phyloP scores from a whole-genome alignment of 2,888 invertebrate species.

The Caradrina kadenii region DNA sequence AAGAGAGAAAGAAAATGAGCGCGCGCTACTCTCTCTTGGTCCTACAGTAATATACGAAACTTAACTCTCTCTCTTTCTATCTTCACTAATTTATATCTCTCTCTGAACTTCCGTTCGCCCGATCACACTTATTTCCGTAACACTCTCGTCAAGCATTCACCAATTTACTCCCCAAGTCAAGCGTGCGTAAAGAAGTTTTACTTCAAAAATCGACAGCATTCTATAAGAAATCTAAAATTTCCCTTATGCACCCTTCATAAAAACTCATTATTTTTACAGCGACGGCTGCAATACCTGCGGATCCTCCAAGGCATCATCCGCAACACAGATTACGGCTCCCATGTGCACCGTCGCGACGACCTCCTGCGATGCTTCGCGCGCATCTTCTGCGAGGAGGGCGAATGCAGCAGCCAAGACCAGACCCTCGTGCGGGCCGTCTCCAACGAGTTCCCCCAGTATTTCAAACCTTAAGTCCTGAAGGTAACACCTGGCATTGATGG shows the following conservation, averaged over 20 bases:
- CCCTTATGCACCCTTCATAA: not conserved
- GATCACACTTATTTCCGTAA: too few species aligned
- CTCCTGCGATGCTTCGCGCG: conserved; percentile 96
- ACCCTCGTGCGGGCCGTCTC: conserved; percentile 94
- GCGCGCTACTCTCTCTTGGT: too few species aligned
- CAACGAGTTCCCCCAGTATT: conserved; percentile 95
- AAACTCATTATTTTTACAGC: conserved; percentile 81
- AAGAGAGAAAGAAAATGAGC: too few species aligned
- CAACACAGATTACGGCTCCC: conserved; percentile 95
- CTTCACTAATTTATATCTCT: too few species aligned
- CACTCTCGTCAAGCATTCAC: too few species aligned
- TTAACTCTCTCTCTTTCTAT: too few species aligned
- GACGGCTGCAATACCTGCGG: conserved; percentile 94
- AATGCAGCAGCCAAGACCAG: conserved; percentile 94
- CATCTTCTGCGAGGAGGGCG: conserved; percentile 96
- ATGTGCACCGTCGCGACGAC: conserved; percentile 95
- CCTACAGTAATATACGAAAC: too few species aligned
- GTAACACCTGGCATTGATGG: conserved; percentile 32
- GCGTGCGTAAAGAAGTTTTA: too few species aligned
- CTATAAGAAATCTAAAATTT: not conserved
- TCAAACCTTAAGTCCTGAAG: conserved; percentile 90
- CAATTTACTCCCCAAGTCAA: too few species aligned
- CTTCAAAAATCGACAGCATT: not conserved
- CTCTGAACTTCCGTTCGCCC: too few species aligned
- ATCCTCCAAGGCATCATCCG: conserved; percentile 95